These are phyloP conservation scores for Prorops nasuta DNA, from an alignment of 1,140 invertebrate genomes.

Conservation along the genomic window DNA sequence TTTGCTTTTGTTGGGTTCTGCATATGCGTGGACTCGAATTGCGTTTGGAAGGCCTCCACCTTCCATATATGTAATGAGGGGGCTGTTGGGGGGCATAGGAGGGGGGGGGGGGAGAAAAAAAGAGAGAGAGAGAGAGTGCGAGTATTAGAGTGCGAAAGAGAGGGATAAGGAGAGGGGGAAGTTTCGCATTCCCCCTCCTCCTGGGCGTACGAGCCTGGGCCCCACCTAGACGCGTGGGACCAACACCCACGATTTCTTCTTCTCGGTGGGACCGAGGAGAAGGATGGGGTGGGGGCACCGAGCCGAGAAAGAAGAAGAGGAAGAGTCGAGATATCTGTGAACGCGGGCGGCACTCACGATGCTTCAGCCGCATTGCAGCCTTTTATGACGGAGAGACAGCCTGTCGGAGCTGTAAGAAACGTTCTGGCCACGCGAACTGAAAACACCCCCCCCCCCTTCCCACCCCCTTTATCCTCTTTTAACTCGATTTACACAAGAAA, in stretches of 20 bases:
- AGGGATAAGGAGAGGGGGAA: slow-evolving; percentile 17
- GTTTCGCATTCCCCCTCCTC: no score
- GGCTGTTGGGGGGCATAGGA: slow-evolving; percentile 14
- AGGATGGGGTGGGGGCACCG: no score
- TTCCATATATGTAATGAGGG: slow-evolving; percentile 45
- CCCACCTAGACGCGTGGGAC: slow-evolving; percentile 48
- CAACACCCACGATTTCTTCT: slow-evolving; percentile 43
- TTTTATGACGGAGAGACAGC: slow-evolving; percentile 37
- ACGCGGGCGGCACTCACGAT: slow-evolving; percentile 33
- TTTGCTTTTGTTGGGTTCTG: no score
- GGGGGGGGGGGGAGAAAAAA: slow-evolving; percentile 4
- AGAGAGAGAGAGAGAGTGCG: slow-evolving; percentile 1
- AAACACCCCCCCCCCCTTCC: slow-evolving; percentile 33
- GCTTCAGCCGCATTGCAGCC: slow-evolving; percentile 21
- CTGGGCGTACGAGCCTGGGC: slow-evolving; percentile 29
- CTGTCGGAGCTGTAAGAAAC: slow-evolving; percentile 37
- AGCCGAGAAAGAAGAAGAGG: no score
- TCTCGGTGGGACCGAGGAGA: slow-evolving; percentile 11
- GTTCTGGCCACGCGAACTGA: slow-evolving; percentile 43
- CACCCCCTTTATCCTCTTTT: no score
- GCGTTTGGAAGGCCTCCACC: slow-evolving; percentile 22
- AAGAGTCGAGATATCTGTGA: no score
- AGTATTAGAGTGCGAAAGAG: slow-evolving; percentile 4
- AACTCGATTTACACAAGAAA: no score
- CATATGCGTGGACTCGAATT: no score